Conservation (phyloP, 2,113 vertebrate genomes). For the Gallinago undulata region DNA sequence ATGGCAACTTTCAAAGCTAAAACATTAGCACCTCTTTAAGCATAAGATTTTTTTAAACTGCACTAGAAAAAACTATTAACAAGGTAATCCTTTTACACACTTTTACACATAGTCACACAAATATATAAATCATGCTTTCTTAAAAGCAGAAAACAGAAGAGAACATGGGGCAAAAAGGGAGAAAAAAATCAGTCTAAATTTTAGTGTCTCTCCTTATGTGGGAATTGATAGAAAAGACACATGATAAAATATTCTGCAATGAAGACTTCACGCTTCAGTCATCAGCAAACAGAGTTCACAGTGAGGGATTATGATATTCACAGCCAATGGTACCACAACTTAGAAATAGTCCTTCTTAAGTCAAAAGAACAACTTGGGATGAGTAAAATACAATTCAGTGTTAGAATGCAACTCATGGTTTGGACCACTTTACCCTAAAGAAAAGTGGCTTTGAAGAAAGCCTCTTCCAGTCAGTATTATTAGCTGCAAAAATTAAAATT, state of each 20-base stretch:
- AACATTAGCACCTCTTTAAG: conserved; percentile 10
- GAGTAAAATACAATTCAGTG: not conserved
- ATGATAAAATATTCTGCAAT: not conserved
- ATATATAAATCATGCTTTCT: not conserved
- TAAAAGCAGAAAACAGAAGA: not conserved
- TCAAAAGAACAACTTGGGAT: not conserved
- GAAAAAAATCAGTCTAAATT: not conserved
- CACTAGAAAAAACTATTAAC: not conserved
- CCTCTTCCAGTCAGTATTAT: not conserved
- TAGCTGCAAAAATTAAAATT: not conserved
- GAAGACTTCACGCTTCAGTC: not conserved
- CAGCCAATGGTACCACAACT: not conserved
- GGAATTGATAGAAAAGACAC: not conserved
- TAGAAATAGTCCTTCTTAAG: not conserved
- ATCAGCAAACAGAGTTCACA: not conserved
- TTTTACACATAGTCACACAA: not conserved
- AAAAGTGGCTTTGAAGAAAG: not conserved
- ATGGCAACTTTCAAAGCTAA: not conserved
- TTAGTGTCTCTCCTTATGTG: not conserved
- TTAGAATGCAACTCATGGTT: not conserved
- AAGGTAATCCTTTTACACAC: not conserved
- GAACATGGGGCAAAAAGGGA: not conserved
- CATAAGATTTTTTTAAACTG: not conserved
- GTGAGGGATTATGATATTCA: not conserved
- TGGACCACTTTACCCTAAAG: not conserved